Base-by-base conservation (phyloP, 2,888 invertebrate genomes). In the Dorcus parallelipipedus region DNA sequence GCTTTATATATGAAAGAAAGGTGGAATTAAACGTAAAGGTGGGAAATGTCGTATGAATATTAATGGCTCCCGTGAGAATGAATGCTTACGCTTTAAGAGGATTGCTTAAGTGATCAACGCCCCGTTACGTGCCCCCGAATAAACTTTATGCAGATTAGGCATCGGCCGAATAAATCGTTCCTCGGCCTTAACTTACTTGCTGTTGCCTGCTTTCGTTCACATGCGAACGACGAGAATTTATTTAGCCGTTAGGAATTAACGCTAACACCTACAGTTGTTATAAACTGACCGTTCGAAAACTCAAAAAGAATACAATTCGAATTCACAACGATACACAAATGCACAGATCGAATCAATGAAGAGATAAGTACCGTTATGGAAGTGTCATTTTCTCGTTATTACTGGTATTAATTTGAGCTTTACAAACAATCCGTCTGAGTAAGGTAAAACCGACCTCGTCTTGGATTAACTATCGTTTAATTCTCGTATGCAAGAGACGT, bases 41-140 rank as follows among this genome's bases (percentile, higher is more conserved):
- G 45, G 45, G 45, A 45, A 45, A 45, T 45, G 45, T 45, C 45
- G 45, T 45, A 45, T 45, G 45, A 45, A 45, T 45, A 45, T 45
- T 45, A 45, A 45, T 45, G 45, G 45, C 20, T 17, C 45, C 45
- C 45, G 20, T 45, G 45, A 20, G 45, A 45, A 45, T 10, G 45
- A 45, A 45, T 45, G 45, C 45, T 45, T 45, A 45, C 45, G 23
- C 9, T 45, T 45, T 45, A 45, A 45, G 45, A 45, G 45, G 45
- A 45, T 45, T 45, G 45, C 45, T 45, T 45, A 45, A 45, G 45
- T 45, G 45, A 45, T 45, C 45, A 45, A 45, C 45, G 45, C 45
- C 45, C 45, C 14, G 41, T 41, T 41, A 41, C 41, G 41, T 41
- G 41, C 41, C 41, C 14, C 45, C 45, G 45, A 45, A 45, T 45